Conservation (phyloP, 2,797 vertebrate species). For the Erethizon dorsatum region DNA sequence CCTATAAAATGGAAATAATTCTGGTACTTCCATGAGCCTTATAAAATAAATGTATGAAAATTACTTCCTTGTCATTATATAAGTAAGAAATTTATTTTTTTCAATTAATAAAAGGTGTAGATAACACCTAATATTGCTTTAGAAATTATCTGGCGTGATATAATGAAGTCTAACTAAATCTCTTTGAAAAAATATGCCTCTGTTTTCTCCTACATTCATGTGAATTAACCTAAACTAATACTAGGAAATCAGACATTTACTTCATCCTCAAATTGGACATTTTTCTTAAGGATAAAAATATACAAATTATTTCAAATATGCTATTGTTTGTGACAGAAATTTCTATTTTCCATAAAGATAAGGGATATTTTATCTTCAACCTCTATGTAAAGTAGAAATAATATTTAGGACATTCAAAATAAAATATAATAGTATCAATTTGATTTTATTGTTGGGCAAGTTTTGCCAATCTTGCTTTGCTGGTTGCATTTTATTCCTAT, state of each 20-base stretch:
- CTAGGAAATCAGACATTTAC: background rate
- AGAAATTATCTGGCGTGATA: background rate
- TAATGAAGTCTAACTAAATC: background rate
- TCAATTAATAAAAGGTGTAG: constrained; percentile 29
- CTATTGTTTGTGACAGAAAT: background rate
- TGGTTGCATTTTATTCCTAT: constrained; percentile 55
- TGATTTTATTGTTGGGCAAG: constrained; percentile 49
- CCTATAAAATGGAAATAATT: constrained; percentile 30
- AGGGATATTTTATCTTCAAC: background rate
- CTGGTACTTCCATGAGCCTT: background rate
- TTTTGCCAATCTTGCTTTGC: constrained; percentile 53
- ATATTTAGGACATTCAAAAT: constrained; percentile 44
- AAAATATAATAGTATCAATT: background rate
- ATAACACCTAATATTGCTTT: background rate
- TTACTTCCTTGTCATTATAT: constrained; percentile 24
- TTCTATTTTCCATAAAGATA: background rate
- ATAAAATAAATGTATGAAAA: background rate
- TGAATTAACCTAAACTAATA: constrained; percentile 14
- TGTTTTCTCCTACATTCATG: background rate
- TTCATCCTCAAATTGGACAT: background rate
- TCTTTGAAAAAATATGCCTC: background rate
- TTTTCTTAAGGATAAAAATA: background rate
- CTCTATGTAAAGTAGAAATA: constrained; percentile 45
- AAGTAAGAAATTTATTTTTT: background rate
- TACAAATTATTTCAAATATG: constrained; percentile 26